Base-by-base conservation (phyloP, 1,140 invertebrate genomes). In the Dendroctonus ponderosae region DNA sequence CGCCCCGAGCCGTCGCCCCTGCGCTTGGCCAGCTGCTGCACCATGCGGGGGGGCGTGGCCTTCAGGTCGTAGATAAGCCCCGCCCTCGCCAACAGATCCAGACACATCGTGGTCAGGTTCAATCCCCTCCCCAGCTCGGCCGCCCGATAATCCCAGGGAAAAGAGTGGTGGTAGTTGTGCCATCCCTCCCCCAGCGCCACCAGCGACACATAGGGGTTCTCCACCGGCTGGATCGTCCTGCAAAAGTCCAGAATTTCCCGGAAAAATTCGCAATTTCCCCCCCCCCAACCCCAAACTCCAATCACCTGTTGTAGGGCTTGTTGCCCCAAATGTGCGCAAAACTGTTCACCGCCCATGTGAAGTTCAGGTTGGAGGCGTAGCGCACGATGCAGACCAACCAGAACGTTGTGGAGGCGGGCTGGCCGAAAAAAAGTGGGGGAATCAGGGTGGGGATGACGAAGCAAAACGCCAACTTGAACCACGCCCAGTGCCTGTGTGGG, bases 121-220 rank as follows among this genome's bases (percentile, higher is more conserved):
- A 11, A 72, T 65, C 50, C 82, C 49, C 75, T 64, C 0, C 82
- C 82, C 0, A 88, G 74, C 76, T 91, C 89, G 0, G 89, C 82
- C 12, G 91, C 85, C 69, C 88, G 86, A 78, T 95, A 89, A 79
- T 94, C 92, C 81, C 89, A 92, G 0, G 94, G 93, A 78, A 96
- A 96, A 0, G 88, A 87, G 77, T 96, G 94, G 76, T 97, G 94
- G 78, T 94, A 97, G 80, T 95, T 96, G 79, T 96, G 93, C 86
- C 91, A 94, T 12, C 92, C 92, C 80, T 92, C 89, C 0, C 87
- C 87, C 68, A 85, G 78, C 3, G 83, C 78, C 9, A 87, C 69
- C 4, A 87, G 66, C 0, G 86, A 83, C 0, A 89, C 87, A 5
- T 79, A 78, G 62, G 79, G 76, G 72, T 87, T 89, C 77, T 89